Evolutionary conservation across 53 echinoderm and acorn worm genomes (phyloP), one percentile per base, ranked within the genome.

Genomic region (Mesocentrotus franciscanus): DNA sequence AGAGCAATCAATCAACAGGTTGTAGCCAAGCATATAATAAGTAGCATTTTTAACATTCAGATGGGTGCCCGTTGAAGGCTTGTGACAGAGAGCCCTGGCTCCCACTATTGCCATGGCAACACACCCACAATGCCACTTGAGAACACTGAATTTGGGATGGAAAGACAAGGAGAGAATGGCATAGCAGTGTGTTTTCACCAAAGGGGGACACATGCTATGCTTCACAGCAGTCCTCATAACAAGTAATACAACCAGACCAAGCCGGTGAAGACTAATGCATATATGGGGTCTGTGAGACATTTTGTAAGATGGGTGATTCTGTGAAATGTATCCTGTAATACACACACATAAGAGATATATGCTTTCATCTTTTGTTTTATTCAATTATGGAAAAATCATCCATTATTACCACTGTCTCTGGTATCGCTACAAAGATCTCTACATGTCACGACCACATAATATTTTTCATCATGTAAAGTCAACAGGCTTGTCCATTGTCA

Each of bases 81-180:
- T 62, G 18, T 33, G 34, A 72, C 72, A 92, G 68, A 92, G 68
- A 74, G 92, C 71, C 62, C 75, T 10, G 74, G 76, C 92, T 64
- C 39, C 49, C 2, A 42, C 42, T 39, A 76, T 92, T 74, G n/a
- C 75, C 92, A 92, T 92, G 74, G 92, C 75, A 92, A 92, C 75
- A 92, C 92, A 92, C 92, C 92, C 92, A 92, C 92, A 74, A 92
- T 92, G 49, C 92, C 92, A 92, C 92, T 92, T 92, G 92, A 92
- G 92, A 92, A 74, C 74, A 70, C 92, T 24, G 71, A 74, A 92
- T 68, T 74, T 26, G 6, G 56, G 92, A 75, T 71, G 49, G 64
- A 90, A 29, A 90, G 90, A 58, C 59, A 27, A 59, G 3, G 30
- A 90, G 39, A 30, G 34, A 35, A 34, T 22, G 66, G 91, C 91